A percentile compares a stretch with the other conserved stretches of the same genome.
Conservation (phyloP, 2,113 vertebrate species). For the Chloropsis cyanopogon region DNA sequence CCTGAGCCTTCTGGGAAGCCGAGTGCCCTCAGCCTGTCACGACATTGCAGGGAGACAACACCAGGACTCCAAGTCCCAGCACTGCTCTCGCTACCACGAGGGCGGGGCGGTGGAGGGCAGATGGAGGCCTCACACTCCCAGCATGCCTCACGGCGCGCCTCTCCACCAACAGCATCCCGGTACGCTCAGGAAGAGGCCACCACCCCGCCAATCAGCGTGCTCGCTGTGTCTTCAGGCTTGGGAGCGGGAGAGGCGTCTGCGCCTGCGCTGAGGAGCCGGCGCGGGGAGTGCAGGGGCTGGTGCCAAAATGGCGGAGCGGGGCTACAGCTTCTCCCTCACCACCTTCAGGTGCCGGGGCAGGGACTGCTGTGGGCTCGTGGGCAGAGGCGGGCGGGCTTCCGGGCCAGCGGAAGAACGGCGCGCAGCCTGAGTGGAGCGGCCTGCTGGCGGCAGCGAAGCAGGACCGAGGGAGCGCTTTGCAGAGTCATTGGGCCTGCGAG, state of each 20-base stretch:
- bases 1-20: not conserved
- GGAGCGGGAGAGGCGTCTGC: fast-evolving
- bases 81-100: fast-evolving
- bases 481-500: constrained; percentile 51
- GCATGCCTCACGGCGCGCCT: fast-evolving
- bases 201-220: not conserved
- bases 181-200: fast-evolving
- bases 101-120: fast-evolving
- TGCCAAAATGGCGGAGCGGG: constrained; percentile 92
- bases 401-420: no score
- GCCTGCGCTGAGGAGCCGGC: not conserved
- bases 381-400: no score
- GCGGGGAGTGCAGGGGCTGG: not conserved
- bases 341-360: constrained; percentile 86
- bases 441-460: fast-evolving
- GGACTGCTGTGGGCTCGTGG: fast-evolving
- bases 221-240: not conserved
- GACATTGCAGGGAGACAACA: fast-evolving
- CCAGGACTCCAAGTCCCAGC: not conserved
- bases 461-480: not conserved
- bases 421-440: not conserved
- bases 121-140: not conserved
- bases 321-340: constrained; percentile 95
- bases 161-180: not conserved
- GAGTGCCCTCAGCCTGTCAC: fast-evolving